Conservation (phyloP, 2,888 invertebrate genomes). For the Orthosia gothica region DNA sequence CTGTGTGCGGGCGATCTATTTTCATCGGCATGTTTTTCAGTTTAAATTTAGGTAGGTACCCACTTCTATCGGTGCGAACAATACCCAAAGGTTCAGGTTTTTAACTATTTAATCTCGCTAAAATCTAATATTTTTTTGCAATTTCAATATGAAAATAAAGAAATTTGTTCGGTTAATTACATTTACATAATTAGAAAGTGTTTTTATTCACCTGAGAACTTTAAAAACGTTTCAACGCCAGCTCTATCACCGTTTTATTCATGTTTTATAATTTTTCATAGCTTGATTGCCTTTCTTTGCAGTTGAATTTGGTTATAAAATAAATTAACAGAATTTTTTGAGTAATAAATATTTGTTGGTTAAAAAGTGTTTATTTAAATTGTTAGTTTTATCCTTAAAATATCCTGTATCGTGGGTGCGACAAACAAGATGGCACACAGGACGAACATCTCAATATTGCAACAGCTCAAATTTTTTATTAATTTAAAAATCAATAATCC, state of each 20-base stretch:
- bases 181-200: conserved; percentile 42
- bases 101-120: neutral
- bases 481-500: too few species aligned
- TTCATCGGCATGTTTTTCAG: too few species aligned
- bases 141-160: conserved; percentile 20
- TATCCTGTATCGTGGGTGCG: too few species aligned
- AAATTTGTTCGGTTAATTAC: conserved; percentile 45
- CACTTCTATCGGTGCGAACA: too few species aligned
- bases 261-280: conserved; percentile 21
- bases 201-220: conserved; percentile 22
- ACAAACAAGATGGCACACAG: too few species aligned
- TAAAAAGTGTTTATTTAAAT: too few species aligned
- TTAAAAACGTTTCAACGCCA: conserved; percentile 6
- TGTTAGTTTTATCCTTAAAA: neutral
- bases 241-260: conserved; percentile 34
- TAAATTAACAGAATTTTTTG: conserved; percentile 1
- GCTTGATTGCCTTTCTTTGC: conserved; percentile 24
- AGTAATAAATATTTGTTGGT: neutral
- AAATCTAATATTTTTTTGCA: conserved; percentile 21
- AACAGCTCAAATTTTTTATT: too few species aligned
- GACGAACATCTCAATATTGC: too few species aligned
- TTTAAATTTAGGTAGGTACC: too few species aligned
- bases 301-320: conserved; percentile 21
- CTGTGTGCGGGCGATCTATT: too few species aligned
- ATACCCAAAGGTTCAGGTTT: too few species aligned